Evolutionary conservation across 1,140 invertebrate genomes (phyloP).

Genomic region (Vanessa atalanta): DNA sequence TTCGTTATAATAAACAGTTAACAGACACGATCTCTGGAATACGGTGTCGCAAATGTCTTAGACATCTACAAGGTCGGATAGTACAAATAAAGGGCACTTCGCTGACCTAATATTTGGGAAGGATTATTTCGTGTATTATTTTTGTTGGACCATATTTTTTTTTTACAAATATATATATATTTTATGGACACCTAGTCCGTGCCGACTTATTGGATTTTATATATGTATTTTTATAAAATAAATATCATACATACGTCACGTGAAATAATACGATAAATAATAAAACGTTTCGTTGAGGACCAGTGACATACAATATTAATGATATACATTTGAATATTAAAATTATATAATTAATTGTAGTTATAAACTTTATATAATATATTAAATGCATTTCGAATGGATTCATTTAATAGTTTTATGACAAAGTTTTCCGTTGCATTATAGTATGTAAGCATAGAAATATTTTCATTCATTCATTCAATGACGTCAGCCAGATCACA

Average conservation of each 20-base stretch:
- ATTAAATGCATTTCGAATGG: neutral
- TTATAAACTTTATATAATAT: too few relatives aligned
- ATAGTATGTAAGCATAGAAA: neutral
- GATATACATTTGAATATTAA: too few relatives aligned
- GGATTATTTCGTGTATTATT: slow-evolving; percentile 17
- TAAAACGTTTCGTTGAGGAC: too few relatives aligned
- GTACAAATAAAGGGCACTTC: slow-evolving; percentile 31
- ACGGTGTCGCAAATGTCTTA: slow-evolving; percentile 24
- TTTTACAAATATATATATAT: neutral
- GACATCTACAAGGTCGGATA: slow-evolving; percentile 14
- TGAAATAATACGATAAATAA: too few relatives aligned
- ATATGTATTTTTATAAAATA: too few relatives aligned
- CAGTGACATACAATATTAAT: too few relatives aligned
- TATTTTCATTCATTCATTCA: slow-evolving; percentile 10
- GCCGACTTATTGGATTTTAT: too few relatives aligned
- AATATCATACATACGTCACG: too few relatives aligned
- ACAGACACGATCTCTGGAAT: slow-evolving; percentile 10
- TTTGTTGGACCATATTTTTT: slow-evolving; percentile 6
- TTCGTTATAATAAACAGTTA: slow-evolving; percentile 16
- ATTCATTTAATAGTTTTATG: neutral
- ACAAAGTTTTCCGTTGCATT: neutral
- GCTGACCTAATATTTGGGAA: slow-evolving; percentile 24
- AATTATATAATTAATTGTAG: too few relatives aligned
- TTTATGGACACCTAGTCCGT: too few relatives aligned
- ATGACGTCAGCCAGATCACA: slow-evolving; percentile 1